Percentiles rank a stretch among this genome's conserved stretches.
phyloP scores from a whole-genome alignment of 2,888 invertebrate species.

The Chouioia cunea region DNA sequence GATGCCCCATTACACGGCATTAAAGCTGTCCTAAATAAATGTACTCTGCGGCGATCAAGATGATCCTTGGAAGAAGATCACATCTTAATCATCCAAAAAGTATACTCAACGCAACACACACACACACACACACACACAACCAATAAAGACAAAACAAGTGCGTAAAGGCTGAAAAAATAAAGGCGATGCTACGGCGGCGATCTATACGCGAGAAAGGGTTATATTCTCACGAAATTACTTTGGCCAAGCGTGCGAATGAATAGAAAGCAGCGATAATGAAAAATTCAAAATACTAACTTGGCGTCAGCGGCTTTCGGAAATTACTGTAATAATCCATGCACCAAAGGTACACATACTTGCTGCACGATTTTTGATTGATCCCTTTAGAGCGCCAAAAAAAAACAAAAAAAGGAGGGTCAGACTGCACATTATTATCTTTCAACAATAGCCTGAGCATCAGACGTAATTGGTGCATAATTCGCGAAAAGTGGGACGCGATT shows the following conservation, averaged over 20 bases:
- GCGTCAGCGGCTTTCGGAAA: slow-evolving; percentile 30
- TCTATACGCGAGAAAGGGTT: too few relatives aligned
- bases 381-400: slow-evolving; percentile 60
- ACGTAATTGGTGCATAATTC: slow-evolving; percentile 19
- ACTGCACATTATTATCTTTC: slow-evolving; percentile 61
- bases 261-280: slow-evolving; percentile 42
- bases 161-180: not conserved
- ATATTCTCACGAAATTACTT: slow-evolving; percentile 31
- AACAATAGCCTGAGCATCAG: slow-evolving; percentile 51
- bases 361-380: too few relatives aligned
- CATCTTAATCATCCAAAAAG: slow-evolving; percentile 16
- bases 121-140: not conserved
- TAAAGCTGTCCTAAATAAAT: slow-evolving; percentile 4
- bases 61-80: not conserved
- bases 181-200: too few relatives aligned
- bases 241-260: slow-evolving; percentile 23
- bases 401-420: slow-evolving; percentile 41
- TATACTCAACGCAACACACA: not conserved
- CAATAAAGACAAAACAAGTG: not conserved
- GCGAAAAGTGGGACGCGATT: slow-evolving; percentile 42
- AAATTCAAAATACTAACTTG: slow-evolving; percentile 11
- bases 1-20: not conserved
- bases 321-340: slow-evolving; percentile 44
- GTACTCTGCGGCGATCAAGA: not conserved
- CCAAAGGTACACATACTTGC: not conserved